Evolutionary conservation across 1,140 invertebrate species (phyloP), one percentile per base, ranked within the genome.

Genomic region (Cotesia vestalis): DNA sequence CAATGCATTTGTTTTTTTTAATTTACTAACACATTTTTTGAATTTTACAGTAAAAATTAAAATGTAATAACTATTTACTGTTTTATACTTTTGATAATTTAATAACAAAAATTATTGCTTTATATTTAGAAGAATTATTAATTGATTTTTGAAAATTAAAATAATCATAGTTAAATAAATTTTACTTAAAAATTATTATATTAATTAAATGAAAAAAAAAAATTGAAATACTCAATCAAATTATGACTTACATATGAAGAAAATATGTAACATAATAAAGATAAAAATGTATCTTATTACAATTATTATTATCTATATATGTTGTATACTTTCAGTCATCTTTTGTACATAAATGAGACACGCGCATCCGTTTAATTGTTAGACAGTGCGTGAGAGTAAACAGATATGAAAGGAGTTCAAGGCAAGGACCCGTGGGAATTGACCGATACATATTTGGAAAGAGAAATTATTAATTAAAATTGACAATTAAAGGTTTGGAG

Each of bases 351-450:
- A 38, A 71, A 46, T 46, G 40, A 46, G 64, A 72, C 71, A 72
- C 71, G 52, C 63, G 64, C 71, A 72, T 72, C 71, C 71, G 71
- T 72, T 72, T 72, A 72, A 72, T 72, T 72, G 71, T 72, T 60
- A 52, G 12, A 57, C 27, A 66, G 14, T 57, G 52, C 38, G 63
- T 66, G 63, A 46, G 63, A 55, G 62, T 66, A 66, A 27, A 57
- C 66, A 34, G 66, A 20, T 36, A 35, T 12, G 20, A 72, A 72
- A 72, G 64, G 70, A 66, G 70, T 72, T 72, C 70, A 72, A 72
- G 70, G 70, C 55, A 59, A 38, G 60, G 66, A 72, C 36, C 66
- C 64, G 71, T 72, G 71, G 64, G 71, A 72, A 72, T 60, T 27
- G n/a, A 61, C 17, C 17, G 35, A 62, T n/a, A 36, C 20, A 70